Evolutionary conservation across 2,797 vertebrate genomes (phyloP).

Genomic region (Capromys pilorides): DNA sequence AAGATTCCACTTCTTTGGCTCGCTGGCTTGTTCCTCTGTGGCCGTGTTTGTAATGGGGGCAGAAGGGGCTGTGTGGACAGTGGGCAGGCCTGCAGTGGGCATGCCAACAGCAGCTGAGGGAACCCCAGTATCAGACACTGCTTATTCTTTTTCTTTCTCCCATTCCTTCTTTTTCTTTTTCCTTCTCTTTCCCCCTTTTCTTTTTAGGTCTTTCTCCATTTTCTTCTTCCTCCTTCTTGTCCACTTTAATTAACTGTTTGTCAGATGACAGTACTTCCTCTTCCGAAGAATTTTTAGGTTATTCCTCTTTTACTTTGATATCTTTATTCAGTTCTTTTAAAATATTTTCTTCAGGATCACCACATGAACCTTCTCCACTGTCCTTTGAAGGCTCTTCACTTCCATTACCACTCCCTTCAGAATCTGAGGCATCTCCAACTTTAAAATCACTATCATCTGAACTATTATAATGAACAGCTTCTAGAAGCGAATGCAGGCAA

Average conservation of each 20-base stretch:
- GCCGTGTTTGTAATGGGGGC: constrained; percentile 38
- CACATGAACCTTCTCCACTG: constrained; percentile 92
- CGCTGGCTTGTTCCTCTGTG: constrained; percentile 88
- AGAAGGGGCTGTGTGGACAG: constrained; percentile 51
- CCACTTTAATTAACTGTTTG: constrained; percentile 90
- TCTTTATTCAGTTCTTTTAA: constrained; percentile 87
- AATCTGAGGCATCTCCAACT: constrained; percentile 98
- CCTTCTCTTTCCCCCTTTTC: constrained; percentile 86
- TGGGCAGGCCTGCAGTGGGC: constrained; percentile 68
- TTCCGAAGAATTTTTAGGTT: constrained; percentile 85
- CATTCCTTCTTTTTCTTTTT: constrained; percentile 82
- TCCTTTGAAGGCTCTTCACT: constrained; percentile 93
- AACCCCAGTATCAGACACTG: constrained; percentile 80
- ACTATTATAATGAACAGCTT: constrained; percentile 99
- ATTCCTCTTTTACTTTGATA: constrained; percentile 87
- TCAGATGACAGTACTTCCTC: constrained; percentile 86
- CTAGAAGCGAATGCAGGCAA: constrained; percentile 89
- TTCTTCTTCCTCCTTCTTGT: constrained; percentile 89
- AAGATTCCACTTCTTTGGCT: constrained; percentile 99
- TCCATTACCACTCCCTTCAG: constrained; percentile 95
- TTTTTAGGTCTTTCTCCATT: constrained; percentile 87
- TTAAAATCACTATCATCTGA: constrained; percentile 99
- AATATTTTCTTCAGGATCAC: constrained; percentile 91
- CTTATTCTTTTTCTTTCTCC: constrained; percentile 56
- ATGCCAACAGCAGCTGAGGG: constrained; percentile 1